Percentiles rank a stretch among this genome's conserved stretches.
phyloP scores from a whole-genome alignment of 2,113 vertebrate species.

The Colistium nudipinnis region DNA sequence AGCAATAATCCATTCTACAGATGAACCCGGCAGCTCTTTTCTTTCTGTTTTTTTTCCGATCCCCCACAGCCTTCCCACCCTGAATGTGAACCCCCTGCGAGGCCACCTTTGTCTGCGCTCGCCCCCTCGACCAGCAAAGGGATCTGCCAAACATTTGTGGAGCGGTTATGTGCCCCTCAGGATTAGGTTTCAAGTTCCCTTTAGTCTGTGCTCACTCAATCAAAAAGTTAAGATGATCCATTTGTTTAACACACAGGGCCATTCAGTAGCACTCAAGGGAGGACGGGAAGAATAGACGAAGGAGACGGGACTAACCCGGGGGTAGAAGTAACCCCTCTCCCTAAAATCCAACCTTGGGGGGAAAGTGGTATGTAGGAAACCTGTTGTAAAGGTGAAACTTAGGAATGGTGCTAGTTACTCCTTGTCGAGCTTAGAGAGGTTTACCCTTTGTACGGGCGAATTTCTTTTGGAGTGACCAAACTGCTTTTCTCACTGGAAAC shows the following conservation, averaged over 20 bases:
- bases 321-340: conserved; percentile 58
- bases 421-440: no score
- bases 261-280: conserved; percentile 82
- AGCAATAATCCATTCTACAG: conserved; percentile 59
- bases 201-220: conserved; percentile 85
- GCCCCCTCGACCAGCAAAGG: conserved; percentile 71
- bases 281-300: conserved; percentile 71
- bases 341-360: conserved; percentile 53
- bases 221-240: conserved; percentile 86
- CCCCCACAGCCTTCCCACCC: conserved; percentile 14
- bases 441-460: no score
- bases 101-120: conserved; percentile 79
- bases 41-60: conserved; percentile 16
- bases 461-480: not conserved
- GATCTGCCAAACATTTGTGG: conserved; percentile 81
- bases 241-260: conserved; percentile 85
- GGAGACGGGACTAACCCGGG: conserved; percentile 68
- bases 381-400: conserved; percentile 39
- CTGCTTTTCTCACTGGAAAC: not conserved
- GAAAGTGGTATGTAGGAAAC: conserved; percentile 47
- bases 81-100: conserved; percentile 69
- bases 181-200: conserved; percentile 84
- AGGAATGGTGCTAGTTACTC: not conserved
- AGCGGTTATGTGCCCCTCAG: conserved; percentile 80
- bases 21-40: conserved; percentile 49